These are phyloP conservation scores for Oreohelix idahoensis DNA, from an alignment of 1,140 invertebrate genomes.

Conservation along the genomic window DNA sequence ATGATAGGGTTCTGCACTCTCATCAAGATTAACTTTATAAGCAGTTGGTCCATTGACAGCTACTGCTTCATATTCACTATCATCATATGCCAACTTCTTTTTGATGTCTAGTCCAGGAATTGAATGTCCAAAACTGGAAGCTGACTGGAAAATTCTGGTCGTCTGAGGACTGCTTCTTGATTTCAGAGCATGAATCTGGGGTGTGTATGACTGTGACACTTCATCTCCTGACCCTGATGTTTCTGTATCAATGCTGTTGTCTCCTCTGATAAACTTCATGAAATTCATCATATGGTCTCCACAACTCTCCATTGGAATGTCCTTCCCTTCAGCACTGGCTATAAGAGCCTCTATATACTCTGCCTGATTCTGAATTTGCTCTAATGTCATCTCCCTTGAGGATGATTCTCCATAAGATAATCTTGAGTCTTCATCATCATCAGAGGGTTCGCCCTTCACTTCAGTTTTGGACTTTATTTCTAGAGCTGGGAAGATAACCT, in stretches of 20 bases:
- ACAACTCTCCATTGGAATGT: slow-evolving; percentile 27
- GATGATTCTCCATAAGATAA: not conserved
- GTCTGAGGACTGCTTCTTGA: not conserved
- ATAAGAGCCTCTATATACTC: slow-evolving; percentile 31
- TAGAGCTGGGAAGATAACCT: slow-evolving; percentile 86
- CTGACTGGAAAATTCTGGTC: no score
- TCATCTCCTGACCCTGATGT: slow-evolving; percentile 17
- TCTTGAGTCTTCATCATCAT: slow-evolving; percentile 34
- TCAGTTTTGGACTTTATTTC: slow-evolving; percentile 67
- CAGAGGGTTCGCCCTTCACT: slow-evolving; percentile 52
- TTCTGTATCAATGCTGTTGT: slow-evolving; percentile 18
- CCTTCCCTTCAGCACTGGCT: slow-evolving; percentile 32
- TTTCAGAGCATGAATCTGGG: not conserved
- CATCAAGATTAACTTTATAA: slow-evolving; percentile 20
- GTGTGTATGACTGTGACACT: not conserved
- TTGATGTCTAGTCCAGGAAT: not conserved
- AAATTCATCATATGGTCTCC: not conserved
- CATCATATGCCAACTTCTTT: not conserved
- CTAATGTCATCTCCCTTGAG: slow-evolving; percentile 27
- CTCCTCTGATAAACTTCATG: not conserved
- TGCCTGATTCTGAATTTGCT: slow-evolving; percentile 29
- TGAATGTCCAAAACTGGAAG: no score
- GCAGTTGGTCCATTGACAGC: slow-evolving; percentile 15
- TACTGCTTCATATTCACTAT: not conserved
- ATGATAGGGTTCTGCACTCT: not conserved